Evolutionary conservation across 2,113 vertebrate species (phyloP).

Genomic region (Melanerpes aurifrons): DNA sequence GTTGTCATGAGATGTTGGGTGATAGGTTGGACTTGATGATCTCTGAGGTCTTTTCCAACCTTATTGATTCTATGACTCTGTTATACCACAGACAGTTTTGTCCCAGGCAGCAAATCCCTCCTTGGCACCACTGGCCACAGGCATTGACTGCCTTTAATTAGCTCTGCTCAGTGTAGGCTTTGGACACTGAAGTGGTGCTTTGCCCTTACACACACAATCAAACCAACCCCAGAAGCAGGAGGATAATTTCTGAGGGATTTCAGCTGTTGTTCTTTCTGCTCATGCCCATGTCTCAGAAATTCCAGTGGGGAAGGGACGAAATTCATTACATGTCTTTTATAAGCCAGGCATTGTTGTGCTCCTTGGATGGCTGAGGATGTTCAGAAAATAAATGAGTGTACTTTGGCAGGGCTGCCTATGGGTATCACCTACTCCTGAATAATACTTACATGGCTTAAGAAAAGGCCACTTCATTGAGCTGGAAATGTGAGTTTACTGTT

Average conservation of each 20-base stretch:
- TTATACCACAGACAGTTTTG: background rate
- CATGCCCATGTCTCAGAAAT: background rate
- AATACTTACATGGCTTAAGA: conserved; percentile 23
- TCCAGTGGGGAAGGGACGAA: background rate
- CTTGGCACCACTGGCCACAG: background rate
- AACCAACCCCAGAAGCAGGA: background rate
- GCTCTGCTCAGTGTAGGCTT: background rate
- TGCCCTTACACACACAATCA: background rate
- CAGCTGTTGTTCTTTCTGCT: background rate
- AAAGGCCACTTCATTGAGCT: background rate
- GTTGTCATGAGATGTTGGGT: too few species aligned
- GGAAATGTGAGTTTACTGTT: conserved; percentile 43
- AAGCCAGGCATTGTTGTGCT: conserved; percentile 43
- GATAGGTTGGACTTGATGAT: too few species aligned
- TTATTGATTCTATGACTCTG: too few species aligned
- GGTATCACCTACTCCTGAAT: conserved; percentile 33
- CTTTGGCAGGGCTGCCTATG: conserved; percentile 27
- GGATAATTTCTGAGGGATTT: background rate
- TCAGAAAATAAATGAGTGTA: conserved; percentile 40
- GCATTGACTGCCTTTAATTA: background rate
- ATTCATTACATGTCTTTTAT: conserved; percentile 23
- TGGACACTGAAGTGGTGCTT: background rate
- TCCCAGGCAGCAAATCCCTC: conserved; percentile 3
- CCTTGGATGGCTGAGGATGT: conserved; percentile 31
- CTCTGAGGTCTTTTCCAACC: too few species aligned